These are phyloP conservation scores for Gibbula magus DNA, from an alignment of 2,888 invertebrate species.

Conservation along the genomic window DNA sequence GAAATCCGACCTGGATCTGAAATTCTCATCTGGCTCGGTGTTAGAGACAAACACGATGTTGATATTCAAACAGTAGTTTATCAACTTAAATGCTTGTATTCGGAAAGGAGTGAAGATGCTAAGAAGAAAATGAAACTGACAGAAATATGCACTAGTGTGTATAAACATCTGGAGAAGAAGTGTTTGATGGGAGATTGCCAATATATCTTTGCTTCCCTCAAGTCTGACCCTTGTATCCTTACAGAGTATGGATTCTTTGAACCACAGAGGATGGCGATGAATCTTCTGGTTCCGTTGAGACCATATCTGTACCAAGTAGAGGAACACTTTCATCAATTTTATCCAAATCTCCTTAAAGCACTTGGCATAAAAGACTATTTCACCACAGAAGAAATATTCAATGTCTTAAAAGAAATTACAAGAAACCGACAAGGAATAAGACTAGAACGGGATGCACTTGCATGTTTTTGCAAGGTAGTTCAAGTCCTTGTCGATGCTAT, in stretches of 20 bases:
- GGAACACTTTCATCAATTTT: background rate
- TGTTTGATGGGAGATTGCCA: background rate
- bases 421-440: background rate
- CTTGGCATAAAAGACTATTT: background rate
- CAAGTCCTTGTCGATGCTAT: background rate
- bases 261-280: background rate
- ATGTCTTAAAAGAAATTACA: background rate
- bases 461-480: background rate
- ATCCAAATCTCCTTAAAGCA: background rate
- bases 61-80: background rate
- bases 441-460: background rate
- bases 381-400: background rate
- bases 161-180: background rate
- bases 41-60: background rate
- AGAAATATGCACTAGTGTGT: background rate
- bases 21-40: background rate
- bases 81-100: background rate
- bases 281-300: background rate
- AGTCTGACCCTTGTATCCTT: background rate
- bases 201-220: too few species aligned
- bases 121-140: background rate
- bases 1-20: background rate
- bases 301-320: slow-evolving; percentile 3
- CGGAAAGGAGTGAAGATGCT: background rate
- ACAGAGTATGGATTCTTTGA: background rate